A percentile compares a stretch with the other conserved stretches of the same genome.
Conservation (phyloP, 2,797 vertebrate genomes). For the Channallabes apus region DNA sequence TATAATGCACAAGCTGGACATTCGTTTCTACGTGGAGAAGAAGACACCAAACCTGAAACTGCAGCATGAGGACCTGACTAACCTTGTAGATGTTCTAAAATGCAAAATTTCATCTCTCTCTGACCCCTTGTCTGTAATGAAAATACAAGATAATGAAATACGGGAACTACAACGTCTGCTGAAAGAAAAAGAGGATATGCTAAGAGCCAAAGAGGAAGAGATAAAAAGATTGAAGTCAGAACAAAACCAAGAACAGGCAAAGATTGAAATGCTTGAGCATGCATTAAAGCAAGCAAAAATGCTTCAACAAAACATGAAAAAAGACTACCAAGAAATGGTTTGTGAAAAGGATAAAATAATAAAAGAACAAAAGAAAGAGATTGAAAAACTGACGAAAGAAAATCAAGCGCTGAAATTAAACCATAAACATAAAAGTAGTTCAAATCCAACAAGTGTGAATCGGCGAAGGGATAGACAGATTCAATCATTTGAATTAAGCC, state of each 20-base stretch:
- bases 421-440: not conserved
- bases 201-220: not conserved
- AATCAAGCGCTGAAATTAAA: not conserved
- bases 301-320: not conserved
- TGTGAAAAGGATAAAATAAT: not conserved
- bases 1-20: not conserved
- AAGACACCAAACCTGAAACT: not conserved
- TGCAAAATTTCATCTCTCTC: not conserved
- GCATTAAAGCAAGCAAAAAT: not conserved
- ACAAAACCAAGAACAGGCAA: not conserved
- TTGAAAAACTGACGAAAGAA: not conserved
- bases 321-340: not conserved
- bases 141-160: not conserved
- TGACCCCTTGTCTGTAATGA: not conserved
- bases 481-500: not conserved
- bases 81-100: not conserved
- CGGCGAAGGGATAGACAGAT: rapidly evolving
- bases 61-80: not conserved
- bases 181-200: not conserved
- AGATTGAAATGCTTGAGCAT: not conserved
- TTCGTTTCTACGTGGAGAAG: not conserved
- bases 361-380: not conserved
- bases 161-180: not conserved
- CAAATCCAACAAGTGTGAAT: not conserved
- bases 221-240: not conserved